Evolutionary conservation across 2,888 invertebrate genomes (phyloP), one percentile per base, ranked within the genome.

Genomic region (Proisotoma minuta): DNA sequence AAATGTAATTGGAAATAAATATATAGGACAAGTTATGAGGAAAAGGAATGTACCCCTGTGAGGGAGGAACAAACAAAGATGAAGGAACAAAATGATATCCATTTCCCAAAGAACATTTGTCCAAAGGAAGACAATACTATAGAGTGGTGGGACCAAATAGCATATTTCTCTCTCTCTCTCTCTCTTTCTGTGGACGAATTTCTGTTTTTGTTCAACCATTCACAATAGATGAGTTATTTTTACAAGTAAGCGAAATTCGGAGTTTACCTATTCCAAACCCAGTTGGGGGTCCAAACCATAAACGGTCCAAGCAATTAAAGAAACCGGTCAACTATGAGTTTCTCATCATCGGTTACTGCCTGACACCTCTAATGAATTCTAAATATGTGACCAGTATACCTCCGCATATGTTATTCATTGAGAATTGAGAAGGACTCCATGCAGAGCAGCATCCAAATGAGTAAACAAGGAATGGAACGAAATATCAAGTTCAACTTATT

Each of bases 361-460:
- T 54, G 68, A 70, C 68, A 71, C 71, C 69, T 68, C 59, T 70
- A 70, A 71, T 71, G 68, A 71, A 71, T 72, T 70, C 67, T 65
- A 70, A 68, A 70, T 64, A 62, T 60, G 57, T 56, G 56, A 56
- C 56, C 57, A 47, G 40, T 50, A 52, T 53, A 22, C 43, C 53
- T 29, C 47, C 52, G 26, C n/a, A n/a, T n/a, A n/a, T n/a, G n/a
- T n/a, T 60, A 24, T 22, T 22, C 26, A 58, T 58, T 39, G 15
- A n/a, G n/a, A 12, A 48, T 47, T 51, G 26, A 5, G 54, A 48
- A 34, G 48, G 66, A 66, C 69, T 64, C 56, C 66, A 66, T 66
- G 66, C 66, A 28, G 66, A 56, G 63, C 57, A 47, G 57, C 57
- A 59, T 49, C 49, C 28, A 27, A 26, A 26, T 28, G 4, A 3